A percentile compares a stretch with the other conserved stretches of the same genome.
These are phyloP conservation scores for Rallus crepitans DNA, from an alignment of 2,797 vertebrate species.

Conservation along the genomic window DNA sequence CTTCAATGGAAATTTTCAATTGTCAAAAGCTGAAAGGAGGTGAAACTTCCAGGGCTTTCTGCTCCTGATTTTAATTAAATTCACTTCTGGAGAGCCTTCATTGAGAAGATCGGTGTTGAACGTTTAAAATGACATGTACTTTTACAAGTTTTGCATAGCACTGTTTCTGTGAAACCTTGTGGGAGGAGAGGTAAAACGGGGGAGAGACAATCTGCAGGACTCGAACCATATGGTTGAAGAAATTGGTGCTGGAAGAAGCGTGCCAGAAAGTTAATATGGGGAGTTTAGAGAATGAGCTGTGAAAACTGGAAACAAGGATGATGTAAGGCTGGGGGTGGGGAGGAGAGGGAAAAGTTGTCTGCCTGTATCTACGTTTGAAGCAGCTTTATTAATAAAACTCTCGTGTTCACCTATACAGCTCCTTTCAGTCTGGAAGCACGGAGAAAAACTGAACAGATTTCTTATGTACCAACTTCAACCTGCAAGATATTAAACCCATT, in stretches of 20 bases:
- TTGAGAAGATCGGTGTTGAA: conserved; percentile 16
- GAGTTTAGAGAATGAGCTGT: conserved; percentile 16
- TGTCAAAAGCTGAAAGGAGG: background rate
- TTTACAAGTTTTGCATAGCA: conserved; percentile 1
- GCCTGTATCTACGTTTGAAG: background rate
- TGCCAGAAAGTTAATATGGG: background rate
- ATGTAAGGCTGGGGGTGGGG: background rate
- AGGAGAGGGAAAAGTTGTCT: background rate
- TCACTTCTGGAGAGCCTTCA: background rate
- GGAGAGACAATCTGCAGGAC: conserved; percentile 58
- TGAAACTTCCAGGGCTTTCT: background rate
- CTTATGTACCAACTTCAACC: background rate
- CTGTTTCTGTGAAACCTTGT: conserved; percentile 22
- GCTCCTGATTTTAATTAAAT: background rate
- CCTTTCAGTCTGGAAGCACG: background rate
- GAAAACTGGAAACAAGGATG: background rate
- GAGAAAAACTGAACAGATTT: background rate
- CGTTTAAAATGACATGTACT: background rate
- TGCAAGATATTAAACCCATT: background rate
- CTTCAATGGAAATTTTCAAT: background rate
- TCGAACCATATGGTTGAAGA: conserved; percentile 45
- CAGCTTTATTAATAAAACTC: conserved; percentile 15
- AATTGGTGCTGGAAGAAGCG: background rate
- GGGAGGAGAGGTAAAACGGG: conserved; percentile 33
- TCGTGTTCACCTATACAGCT: background rate